These are phyloP conservation scores for Smittia sp. DNA, from an alignment of 2,888 invertebrate genomes.

Conservation along the genomic window DNA sequence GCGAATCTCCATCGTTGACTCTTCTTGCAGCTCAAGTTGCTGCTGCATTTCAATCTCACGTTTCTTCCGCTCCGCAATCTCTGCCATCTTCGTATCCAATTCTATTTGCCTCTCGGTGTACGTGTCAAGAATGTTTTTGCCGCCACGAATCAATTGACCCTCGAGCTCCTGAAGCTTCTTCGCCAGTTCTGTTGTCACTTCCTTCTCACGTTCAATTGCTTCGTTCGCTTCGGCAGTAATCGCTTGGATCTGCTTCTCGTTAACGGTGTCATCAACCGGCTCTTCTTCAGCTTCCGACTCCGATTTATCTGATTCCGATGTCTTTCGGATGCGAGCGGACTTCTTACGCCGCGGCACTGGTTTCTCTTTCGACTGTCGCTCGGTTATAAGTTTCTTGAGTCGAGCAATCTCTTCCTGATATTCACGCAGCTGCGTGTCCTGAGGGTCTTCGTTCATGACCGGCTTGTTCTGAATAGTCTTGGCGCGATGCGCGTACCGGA, in stretches of 20 bases:
- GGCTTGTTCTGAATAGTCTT: constrained; percentile 99
- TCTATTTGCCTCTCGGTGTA: constrained; percentile 91
- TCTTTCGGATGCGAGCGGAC: constrained; percentile 44
- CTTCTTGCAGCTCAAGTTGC: constrained; percentile 88
- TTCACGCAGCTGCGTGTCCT: constrained; percentile 92
- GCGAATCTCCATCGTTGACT: constrained; percentile 83
- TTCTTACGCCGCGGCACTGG: constrained; percentile 44
- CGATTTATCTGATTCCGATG: constrained; percentile 45
- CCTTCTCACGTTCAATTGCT: constrained; percentile 60
- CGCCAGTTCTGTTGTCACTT: constrained; percentile 72
- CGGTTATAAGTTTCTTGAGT: constrained; percentile 53
- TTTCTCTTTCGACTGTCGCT: constrained; percentile 53
- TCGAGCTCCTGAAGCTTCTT: constrained; percentile 81
- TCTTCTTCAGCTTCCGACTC: constrained; percentile 54
- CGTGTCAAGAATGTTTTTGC: constrained; percentile 91
- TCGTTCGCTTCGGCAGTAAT: constrained; percentile 43
- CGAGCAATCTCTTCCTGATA: constrained; percentile 93
- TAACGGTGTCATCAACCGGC: constrained; percentile 49
- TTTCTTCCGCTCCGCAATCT: constrained; percentile 80
- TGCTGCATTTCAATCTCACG: constrained; percentile 85
- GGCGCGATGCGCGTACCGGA: constrained; percentile 93
- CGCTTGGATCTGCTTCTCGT: constrained; percentile 30
- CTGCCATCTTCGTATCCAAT: constrained; percentile 77
- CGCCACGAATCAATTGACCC: constrained; percentile 90
- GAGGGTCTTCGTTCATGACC: constrained; percentile 97